Evolutionary conservation across 2,888 invertebrate species (phyloP).

Genomic region (Melieria omissa): DNA sequence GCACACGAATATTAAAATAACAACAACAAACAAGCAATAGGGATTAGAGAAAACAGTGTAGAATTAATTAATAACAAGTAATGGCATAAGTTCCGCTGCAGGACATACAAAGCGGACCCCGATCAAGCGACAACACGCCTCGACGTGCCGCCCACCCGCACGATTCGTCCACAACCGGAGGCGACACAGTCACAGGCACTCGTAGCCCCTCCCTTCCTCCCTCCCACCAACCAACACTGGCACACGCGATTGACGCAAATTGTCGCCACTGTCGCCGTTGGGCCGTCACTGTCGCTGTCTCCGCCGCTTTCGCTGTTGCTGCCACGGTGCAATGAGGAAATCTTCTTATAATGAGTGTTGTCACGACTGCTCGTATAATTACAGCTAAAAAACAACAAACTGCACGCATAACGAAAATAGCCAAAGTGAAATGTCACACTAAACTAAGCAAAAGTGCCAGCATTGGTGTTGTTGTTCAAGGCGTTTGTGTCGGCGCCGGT

Average conservation of each 20-base stretch:
- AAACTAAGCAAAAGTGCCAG: background rate
- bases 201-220: no score
- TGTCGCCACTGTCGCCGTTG: background rate
- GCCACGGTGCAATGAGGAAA: conserved; percentile 14
- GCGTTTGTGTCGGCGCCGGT: no score
- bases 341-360: conserved; percentile 14
- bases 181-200: no score
- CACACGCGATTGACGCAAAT: conserved; percentile 20
- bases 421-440: conserved; percentile 23
- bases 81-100: background rate
- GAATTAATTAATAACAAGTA: no score
- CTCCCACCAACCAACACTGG: background rate
- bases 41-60: no score
- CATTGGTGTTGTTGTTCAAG: no score
- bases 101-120: background rate
- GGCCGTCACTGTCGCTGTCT: background rate
- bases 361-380: conserved; percentile 10
- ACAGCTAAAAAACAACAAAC: conserved; percentile 10
- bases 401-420: conserved; percentile 14
- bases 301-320: background rate
- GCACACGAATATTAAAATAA: no score
- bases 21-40: no score
- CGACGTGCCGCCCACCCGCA: background rate
- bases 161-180: no score
- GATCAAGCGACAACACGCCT: background rate